Base-by-base conservation (phyloP, 2,113 vertebrate genomes). In the Chaetodon auriga region DNA sequence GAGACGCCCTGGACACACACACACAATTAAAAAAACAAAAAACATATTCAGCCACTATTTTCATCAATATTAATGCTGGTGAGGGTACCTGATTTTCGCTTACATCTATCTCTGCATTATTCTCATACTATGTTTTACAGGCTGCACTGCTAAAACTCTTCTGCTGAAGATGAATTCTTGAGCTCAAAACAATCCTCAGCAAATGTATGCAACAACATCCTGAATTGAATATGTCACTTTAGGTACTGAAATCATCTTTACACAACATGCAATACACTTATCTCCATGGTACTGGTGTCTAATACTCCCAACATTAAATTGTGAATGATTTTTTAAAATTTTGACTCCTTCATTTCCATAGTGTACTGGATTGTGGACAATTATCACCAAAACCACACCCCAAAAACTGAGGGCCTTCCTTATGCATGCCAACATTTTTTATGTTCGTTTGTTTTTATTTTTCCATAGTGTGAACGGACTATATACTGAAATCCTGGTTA, bases 1-100 rank as follows among this genome's bases (percentile, higher is more conserved):
- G 89, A 3, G 96, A 91, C 0, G 96, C 86, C 92, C 96, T 97
- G 93, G 78, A 82, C 25, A 69, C 68, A 66, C 83, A 80, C 36
- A 21, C 1, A 49, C 38, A 21, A 11, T 9, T 12, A 23, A 21
- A 64, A 45, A 77, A 9, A 12, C 6, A 41, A 54, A 21, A 21
- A 43, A 81, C 6, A 48, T 21, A 45, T 16, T 51, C 18, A 62
- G 21, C 16, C 8, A 61, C 2, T 46, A 23, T 9, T 18, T 41
- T 7, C 8, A 57, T 25, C 43, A 6, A 13, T 43, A 66, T 66
- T 6, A 66, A 18, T 48, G 15, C 10, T 25, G n/a, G 7, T 48
- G 62, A 21, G 3, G 5, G 6, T 61, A 19, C 36, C 30, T 62
- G 35, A 45, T 45, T 64, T 23, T 7, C n/a, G 30, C 10, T 18